Evolutionary conservation across 2,113 vertebrate genomes (phyloP), one percentile per base, ranked within the genome.

Genomic region (Tylochromis polylepis): DNA sequence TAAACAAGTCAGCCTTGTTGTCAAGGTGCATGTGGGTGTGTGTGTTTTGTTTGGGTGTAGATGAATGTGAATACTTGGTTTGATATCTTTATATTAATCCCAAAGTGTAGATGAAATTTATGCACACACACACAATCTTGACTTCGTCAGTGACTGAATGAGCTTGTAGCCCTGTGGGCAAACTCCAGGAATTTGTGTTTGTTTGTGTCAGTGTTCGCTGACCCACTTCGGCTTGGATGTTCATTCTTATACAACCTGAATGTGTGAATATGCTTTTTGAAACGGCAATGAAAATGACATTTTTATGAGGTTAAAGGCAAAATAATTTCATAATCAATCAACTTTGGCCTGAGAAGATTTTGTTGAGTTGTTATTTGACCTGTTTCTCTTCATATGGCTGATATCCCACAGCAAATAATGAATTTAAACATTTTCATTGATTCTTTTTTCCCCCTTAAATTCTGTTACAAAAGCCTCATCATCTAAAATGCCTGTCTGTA

Each of bases 191-290:
- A 84, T 84, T 62, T 72, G 11, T 84, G 15, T 88, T 43, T 34
- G 41, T 87, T 82, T 79, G 67, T 57, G 65, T 86, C 84, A 82
- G 79, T 41, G 46, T 81, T 57, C 24, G 11, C 34, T 91, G 79
- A 90, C 93, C 88, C 82, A 92, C 90, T 91, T 95, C 86, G 67
- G 78, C 67, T 59, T 65, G 53, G 80, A 77, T 79, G 43, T 85
- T 83, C 72, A 22, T 87, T 36, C 34, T 87, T 75, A 55, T 80
- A 22, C 75, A 83, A 56, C 80, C 57, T 59, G 70, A 83, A 84
- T 84, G 31, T 58, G 62, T 62, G 34, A 56, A 55, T 78, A 2
- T 49, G 20, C 55, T 51, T 90, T 90, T 58, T 70, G 49, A 31
- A 87, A 75, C 49, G 4, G 72, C 60, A 81, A 22, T 65, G 77